Percentiles rank a stretch among this genome's conserved stretches.
phyloP scores from a whole-genome alignment of 2,797 vertebrate species.

The Phyllotis vaccarum region DNA sequence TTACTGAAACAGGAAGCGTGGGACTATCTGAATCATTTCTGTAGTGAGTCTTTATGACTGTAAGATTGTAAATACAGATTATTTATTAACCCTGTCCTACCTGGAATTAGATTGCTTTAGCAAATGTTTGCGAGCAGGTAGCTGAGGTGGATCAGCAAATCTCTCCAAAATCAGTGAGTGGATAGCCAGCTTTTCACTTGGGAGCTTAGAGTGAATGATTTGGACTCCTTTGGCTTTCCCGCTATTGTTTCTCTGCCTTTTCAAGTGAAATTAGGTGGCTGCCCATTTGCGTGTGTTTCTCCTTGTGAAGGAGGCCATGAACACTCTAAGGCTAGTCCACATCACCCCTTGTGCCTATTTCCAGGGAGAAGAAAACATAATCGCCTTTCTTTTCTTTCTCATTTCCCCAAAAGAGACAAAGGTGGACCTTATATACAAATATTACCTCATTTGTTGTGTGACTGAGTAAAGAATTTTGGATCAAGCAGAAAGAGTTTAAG shows the following conservation, averaged over 20 bases:
- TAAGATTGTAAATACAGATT: constrained; percentile 94
- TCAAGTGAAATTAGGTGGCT: constrained; percentile 58
- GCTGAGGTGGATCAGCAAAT: constrained; percentile 74
- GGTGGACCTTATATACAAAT: constrained; percentile 95
- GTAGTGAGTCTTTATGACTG: constrained; percentile 87
- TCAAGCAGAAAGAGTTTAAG: constrained; percentile 92
- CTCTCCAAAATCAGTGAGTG: constrained; percentile 74
- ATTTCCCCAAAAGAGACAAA: constrained; percentile 85
- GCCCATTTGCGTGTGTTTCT: constrained; percentile 67
- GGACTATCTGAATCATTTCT: constrained; percentile 87
- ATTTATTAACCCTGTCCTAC: constrained; percentile 94
- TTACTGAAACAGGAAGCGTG: constrained; percentile 83
- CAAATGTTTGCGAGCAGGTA: constrained; percentile 79
- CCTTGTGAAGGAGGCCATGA: constrained; percentile 64
- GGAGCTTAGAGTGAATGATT: constrained; percentile 77
- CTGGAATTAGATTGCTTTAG: constrained; percentile 89
- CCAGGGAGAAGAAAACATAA: constrained; percentile 69
- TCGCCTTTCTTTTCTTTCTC: constrained; percentile 60
- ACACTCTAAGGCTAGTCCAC: constrained; percentile 61
- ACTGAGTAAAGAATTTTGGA: constrained; percentile 92
- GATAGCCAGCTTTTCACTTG: constrained; percentile 81
- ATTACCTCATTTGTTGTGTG: constrained; percentile 99
- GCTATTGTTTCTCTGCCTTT: constrained; percentile 59
- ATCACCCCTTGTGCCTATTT: not conserved
- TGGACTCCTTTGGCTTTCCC: constrained; percentile 12